Evolutionary conservation across 1,140 invertebrate species (phyloP), one percentile per base, ranked within the genome.

Genomic region (Drosophila pachea): DNA sequence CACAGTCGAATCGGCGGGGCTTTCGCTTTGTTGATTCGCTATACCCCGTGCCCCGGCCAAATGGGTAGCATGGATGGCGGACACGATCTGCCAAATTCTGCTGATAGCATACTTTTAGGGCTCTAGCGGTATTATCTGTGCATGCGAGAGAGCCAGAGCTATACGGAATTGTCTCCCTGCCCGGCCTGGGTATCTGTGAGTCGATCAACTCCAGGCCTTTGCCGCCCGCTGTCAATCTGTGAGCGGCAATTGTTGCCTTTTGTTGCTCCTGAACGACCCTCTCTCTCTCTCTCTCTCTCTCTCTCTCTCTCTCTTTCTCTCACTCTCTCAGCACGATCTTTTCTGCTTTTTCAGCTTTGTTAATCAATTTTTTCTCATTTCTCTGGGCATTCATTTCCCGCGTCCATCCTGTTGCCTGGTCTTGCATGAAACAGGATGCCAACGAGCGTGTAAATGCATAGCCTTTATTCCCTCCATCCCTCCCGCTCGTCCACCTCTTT

Each of bases 341-440:
- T 49, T 32, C 29, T 29, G 11, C 12, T 33, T 22, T 22, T 22
- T 22, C 22, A 22, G 31, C 29, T 29, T 29, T 33, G 31, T n/a
- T 12, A 22, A 22, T 22, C 4, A 4, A 9, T 22, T 22, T 31
- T 48, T 31, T 48, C 6, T 22, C 12, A 11, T 33, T 43, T 68
- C 64, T 33, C 49, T 50, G 45, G 56, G 73, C 71, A 48, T 67
- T 68, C 59, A 77, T 74, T 84, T 71, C 74, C 67, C 52, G 65
- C 32, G 82, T 22, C 22, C 81, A 86, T 86, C 81, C 81, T 86
- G 81, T 81, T 86, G 81, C 77, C 86, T 86, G 82, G 54, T 86
- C 71, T 86, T 77, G 77, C 81, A 86, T 86, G 82, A 86, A 86
- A 86, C 82, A 86, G 81, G 81, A 86, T 86, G 81, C 81, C 81